Evolutionary conservation across 1,140 invertebrate genomes (phyloP).

Genomic region (Cepaea nemoralis): DNA sequence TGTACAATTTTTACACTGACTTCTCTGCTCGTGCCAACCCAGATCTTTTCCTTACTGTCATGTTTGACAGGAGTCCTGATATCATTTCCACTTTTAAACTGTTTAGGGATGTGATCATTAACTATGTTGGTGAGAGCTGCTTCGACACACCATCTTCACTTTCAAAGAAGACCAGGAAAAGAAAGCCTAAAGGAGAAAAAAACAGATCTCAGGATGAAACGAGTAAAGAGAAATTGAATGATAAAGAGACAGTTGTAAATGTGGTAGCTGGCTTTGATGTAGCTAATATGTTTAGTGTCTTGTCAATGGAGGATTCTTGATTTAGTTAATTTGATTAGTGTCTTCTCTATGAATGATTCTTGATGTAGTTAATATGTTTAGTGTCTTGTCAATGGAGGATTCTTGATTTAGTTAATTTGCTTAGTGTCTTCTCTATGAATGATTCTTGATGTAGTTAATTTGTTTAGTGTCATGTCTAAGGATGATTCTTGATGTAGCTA

Average conservation of each 20-base stretch:
- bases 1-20: constrained; percentile 61
- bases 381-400: neutral
- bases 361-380: neutral
- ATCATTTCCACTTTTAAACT: constrained; percentile 41
- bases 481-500: too few relatives aligned
- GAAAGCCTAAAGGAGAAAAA: constrained; percentile 16
- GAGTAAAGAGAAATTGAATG: neutral
- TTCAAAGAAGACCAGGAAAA: constrained; percentile 30
- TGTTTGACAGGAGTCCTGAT: constrained; percentile 50
- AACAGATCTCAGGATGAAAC: neutral
- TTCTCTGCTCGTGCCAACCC: constrained; percentile 51
- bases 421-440: too few relatives aligned
- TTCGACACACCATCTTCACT: neutral
- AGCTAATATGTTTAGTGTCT: neutral
- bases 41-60: constrained; percentile 53
- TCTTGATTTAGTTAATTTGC: too few relatives aligned
- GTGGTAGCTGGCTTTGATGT: constrained; percentile 22
- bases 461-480: neutral
- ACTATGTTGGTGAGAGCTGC: neutral
- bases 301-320: constrained; percentile 9
- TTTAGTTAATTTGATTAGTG: too few relatives aligned
- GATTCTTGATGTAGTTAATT: neutral
- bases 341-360: too few relatives aligned
- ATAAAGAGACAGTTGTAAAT: neutral
- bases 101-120: constrained; percentile 34